Conservation (phyloP, 2,113 vertebrate species). For the Sorex araneus region DNA sequence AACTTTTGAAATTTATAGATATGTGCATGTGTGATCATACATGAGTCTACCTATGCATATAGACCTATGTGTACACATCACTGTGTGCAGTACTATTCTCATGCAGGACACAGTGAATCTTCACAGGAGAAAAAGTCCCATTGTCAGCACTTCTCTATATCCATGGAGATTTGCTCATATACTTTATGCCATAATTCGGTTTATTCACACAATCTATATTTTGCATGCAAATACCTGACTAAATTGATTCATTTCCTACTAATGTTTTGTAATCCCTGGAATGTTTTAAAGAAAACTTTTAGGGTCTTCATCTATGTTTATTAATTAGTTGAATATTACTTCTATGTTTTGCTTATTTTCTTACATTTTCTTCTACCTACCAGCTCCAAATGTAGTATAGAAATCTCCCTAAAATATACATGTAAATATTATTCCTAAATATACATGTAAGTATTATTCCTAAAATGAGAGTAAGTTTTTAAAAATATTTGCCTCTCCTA, state of each 20-base stretch:
- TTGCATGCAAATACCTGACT: neutral
- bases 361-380: conserved; percentile 42
- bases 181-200: neutral
- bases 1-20: neutral
- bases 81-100: neutral
- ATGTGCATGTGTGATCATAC: neutral
- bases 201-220: conserved; percentile 35
- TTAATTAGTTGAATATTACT: conserved; percentile 28
- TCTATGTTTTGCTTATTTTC: conserved; percentile 36
- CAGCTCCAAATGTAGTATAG: neutral
- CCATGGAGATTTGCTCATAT: neutral
- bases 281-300: conserved; percentile 10
- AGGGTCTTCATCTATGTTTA: neutral
- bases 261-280: neutral
- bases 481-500: conserved; percentile 55
- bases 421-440: fast-evolving
- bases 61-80: neutral
- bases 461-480: neutral
- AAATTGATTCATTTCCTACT: neutral
- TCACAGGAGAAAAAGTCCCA: neutral
- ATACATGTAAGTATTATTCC: conserved; percentile 16
- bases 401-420: neutral
- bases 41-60: neutral
- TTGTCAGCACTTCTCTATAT: neutral
- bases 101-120: neutral